Percentiles rank a stretch among this genome's conserved stretches.
Evolutionary conservation across 92 coral and sea anemone genomes (phyloP).

Genomic region (Ricordea florida): DNA sequence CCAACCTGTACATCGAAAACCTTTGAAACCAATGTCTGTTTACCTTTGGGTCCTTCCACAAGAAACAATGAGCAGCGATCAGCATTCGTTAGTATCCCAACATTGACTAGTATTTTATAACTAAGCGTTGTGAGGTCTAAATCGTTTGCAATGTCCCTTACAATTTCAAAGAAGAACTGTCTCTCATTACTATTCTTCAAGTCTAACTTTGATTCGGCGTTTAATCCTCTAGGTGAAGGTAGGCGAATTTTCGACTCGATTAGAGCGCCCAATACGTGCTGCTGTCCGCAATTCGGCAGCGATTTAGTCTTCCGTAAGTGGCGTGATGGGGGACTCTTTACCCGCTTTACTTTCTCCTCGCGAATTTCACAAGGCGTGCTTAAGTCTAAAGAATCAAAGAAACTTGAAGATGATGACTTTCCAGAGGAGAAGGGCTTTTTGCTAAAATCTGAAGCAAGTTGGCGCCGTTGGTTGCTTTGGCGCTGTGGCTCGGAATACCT

Average conservation of each 20-base stretch:
- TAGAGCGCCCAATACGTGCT: slow-evolving; percentile 90
- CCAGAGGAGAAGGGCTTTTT: slow-evolving; percentile 49
- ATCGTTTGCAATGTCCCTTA: slow-evolving; percentile 98
- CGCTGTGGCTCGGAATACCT: slow-evolving; percentile 84
- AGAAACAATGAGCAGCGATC: slow-evolving; percentile 99
- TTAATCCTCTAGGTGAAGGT: slow-evolving; percentile 83
- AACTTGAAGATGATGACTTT: slow-evolving; percentile 73
- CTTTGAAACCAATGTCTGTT: slow-evolving; percentile 96
- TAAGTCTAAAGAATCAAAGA: slow-evolving; percentile 85
- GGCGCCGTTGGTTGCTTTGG: slow-evolving; percentile 64
- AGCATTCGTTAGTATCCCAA: slow-evolving; percentile 98
- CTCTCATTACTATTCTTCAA: slow-evolving; percentile 92
- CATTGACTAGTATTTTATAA: slow-evolving; percentile 97
- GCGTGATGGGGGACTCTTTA: slow-evolving; percentile 82
- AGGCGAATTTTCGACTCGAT: slow-evolving; percentile 97
- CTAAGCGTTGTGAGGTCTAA: slow-evolving; percentile 92
- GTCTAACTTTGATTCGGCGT: slow-evolving; percentile 90
- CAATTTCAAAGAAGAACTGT: slow-evolving; percentile 98
- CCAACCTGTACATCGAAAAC: slow-evolving; percentile 97
- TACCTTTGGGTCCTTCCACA: slow-evolving; percentile 95
- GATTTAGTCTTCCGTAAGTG: slow-evolving; percentile 90
- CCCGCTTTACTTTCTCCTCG: slow-evolving; percentile 72
- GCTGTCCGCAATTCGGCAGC: slow-evolving; percentile 90
- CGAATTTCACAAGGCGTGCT: slow-evolving; percentile 74
- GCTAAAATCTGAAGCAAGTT: slow-evolving; percentile 54